phyloP scores from a whole-genome alignment of 2,113 vertebrate species.

The Malurus elegans region DNA sequence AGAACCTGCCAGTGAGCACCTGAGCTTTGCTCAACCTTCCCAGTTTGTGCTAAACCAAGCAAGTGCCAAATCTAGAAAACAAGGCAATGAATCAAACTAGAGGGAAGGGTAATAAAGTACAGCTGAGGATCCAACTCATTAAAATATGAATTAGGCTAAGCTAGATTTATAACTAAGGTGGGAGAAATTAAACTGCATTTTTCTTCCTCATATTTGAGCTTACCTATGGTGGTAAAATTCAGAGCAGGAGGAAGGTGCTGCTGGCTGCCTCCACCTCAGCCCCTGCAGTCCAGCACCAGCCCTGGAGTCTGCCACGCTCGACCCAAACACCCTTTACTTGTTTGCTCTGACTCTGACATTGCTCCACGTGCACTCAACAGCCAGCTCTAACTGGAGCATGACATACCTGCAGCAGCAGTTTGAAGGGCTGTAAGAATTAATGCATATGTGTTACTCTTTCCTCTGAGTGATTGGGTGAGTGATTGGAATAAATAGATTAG shows the following conservation, averaged over 20 bases:
- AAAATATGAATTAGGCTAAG: neutral
- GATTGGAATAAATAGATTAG: neutral
- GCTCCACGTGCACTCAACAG: neutral
- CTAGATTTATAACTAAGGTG: neutral
- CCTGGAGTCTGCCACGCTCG: neutral
- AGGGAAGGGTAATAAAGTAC: neutral
- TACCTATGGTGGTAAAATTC: neutral
- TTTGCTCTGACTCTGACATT: neutral
- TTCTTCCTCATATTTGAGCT: neutral
- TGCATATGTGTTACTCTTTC: accelerated
- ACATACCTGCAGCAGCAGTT: neutral
- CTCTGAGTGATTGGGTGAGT: neutral
- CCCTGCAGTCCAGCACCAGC: neutral
- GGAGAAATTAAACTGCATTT: neutral
- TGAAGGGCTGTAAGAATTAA: neutral
- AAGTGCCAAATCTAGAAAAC: neutral
- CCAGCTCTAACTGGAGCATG: neutral
- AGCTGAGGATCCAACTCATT: neutral
- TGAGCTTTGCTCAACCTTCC: neutral
- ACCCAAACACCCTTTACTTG: neutral
- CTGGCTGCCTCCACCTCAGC: neutral
- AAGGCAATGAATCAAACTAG: neutral
- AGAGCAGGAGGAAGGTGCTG: neutral
- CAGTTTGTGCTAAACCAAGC: neutral
- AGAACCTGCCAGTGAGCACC: neutral